Percentiles rank a stretch among this genome's conserved stretches.
These are phyloP conservation scores for Coracias cyanogaster DNA, from an alignment of 2,797 vertebrate genomes.

Conservation along the genomic window DNA sequence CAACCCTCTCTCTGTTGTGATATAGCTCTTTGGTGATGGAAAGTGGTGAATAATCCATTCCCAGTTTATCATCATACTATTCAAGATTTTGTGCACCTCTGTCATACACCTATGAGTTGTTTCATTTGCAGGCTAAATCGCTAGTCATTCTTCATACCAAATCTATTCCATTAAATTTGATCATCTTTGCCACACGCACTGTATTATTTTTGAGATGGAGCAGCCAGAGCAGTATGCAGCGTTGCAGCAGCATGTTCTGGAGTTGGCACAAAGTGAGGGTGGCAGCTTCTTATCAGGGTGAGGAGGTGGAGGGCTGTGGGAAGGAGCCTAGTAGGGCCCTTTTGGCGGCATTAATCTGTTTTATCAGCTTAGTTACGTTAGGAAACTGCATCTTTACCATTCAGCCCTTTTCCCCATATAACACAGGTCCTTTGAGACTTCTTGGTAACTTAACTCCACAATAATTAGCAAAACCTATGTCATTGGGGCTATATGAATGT, in stretches of 20 bases:
- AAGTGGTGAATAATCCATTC: neutral
- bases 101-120: neutral
- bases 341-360: neutral
- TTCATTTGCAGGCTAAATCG: neutral
- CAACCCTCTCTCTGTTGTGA: neutral
- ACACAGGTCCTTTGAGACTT: neutral
- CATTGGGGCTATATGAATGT: neutral
- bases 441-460: neutral
- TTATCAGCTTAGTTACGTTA: constrained; percentile 6
- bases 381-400: neutral
- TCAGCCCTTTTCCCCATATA: neutral
- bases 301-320: neutral
- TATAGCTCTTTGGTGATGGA: neutral
- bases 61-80: neutral
- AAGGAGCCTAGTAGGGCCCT: neutral
- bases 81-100: neutral
- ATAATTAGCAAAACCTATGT: neutral
- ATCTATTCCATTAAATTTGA: neutral
- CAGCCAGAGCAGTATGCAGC: neutral
- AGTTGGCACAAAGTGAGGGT: neutral
- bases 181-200: neutral
- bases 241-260: neutral
- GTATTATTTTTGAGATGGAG: neutral
- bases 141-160: neutral
- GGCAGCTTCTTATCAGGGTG: neutral